A percentile compares a stretch with the other conserved stretches of the same genome.
Conservation (phyloP, 2,797 vertebrate genomes). For the Coluber constrictor region DNA sequence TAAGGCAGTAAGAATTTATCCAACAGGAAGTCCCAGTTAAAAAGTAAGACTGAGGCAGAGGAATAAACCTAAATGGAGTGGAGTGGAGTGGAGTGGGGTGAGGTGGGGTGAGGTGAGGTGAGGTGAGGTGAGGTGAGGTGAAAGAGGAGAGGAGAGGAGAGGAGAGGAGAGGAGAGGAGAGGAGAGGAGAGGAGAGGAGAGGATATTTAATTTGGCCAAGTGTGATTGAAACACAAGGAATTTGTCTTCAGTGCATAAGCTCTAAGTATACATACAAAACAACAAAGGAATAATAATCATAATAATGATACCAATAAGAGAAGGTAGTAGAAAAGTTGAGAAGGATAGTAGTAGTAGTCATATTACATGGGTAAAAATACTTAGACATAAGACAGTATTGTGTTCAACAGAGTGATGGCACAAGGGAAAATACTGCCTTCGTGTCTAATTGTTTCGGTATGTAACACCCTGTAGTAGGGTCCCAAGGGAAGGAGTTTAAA, state of each 20-base stretch:
- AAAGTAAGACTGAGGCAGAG: background rate
- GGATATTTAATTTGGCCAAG: background rate
- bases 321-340: background rate
- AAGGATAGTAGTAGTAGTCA: background rate
- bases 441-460: background rate
- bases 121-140: no score
- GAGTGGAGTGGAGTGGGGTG: no score
- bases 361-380: background rate
- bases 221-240: background rate
- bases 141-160: no score
- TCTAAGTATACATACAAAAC: background rate
- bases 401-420: background rate
- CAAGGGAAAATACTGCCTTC: background rate
- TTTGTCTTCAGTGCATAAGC: background rate
- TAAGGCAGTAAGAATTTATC: background rate
- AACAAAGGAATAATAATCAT: background rate
- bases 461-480: background rate
- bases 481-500: background rate
- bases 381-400: background rate
- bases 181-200: no score
- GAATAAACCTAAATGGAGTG: background rate
- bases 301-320: background rate
- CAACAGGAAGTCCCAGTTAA: background rate
- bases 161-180: no score
- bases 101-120: no score